These are phyloP conservation scores for Falcaria lacertinaria DNA, from an alignment of 2,888 invertebrate genomes.

Conservation along the genomic window DNA sequence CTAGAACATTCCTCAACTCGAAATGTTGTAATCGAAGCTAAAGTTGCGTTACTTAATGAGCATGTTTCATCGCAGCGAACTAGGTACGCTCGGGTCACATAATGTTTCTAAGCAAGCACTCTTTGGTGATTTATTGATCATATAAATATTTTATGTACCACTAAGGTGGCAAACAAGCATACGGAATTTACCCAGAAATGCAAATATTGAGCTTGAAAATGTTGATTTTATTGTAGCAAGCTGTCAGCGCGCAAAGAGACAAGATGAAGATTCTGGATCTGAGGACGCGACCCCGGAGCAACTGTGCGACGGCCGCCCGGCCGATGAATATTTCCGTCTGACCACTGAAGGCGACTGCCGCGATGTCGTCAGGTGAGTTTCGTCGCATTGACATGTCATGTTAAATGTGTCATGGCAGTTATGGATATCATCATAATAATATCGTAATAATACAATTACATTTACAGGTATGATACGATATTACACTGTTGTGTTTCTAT, in stretches of 20 bases:
- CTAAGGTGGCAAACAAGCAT: too few species aligned
- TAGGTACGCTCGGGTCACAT: not conserved
- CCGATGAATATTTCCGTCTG: constrained; percentile 94
- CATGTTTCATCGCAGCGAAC: constrained; percentile 28
- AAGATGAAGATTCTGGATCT: constrained; percentile 83
- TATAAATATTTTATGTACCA: too few species aligned
- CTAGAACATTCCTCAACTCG: constrained; percentile 59
- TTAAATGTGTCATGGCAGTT: constrained; percentile 1
- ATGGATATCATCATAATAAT: too few species aligned
- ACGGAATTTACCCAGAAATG: too few species aligned
- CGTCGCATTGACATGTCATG: constrained; percentile 4
- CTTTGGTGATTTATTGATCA: too few species aligned
- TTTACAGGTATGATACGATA: too few species aligned
- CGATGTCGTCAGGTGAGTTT: constrained; percentile 92
- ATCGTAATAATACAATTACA: too few species aligned
- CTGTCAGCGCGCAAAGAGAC: constrained; percentile 78
- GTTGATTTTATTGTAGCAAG: constrained; percentile 62
- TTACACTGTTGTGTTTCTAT: too few species aligned
- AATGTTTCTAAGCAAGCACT: too few species aligned
- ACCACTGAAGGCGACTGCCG: constrained; percentile 92
- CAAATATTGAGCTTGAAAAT: too few species aligned
- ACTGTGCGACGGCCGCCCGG: constrained; percentile 91
- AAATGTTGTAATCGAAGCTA: constrained; percentile 63
- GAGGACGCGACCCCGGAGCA: constrained; percentile 86
- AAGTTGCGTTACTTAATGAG: constrained; percentile 65